Base-by-base conservation (phyloP, 2,888 invertebrate genomes). In the Morpho achilles region DNA sequence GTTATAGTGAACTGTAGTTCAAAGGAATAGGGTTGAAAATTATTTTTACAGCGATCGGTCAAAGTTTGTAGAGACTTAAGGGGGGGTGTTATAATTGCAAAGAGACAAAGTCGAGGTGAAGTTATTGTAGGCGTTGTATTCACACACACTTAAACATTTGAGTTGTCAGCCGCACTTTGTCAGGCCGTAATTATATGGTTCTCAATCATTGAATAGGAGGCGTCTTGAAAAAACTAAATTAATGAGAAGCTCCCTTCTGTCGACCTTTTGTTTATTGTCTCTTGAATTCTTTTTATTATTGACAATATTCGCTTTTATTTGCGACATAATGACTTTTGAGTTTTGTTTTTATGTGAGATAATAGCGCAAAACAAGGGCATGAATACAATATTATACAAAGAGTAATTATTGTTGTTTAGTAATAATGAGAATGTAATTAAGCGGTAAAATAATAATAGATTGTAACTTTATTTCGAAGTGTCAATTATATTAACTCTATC, bases 81-180 rank as follows among this genome's bases (percentile, higher is more conserved):
- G 78, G 83, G 87, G 88, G 87, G 87, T 85, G 87, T 87, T 74
- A 86, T 89, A 88, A 89, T 89, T 87, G 81, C 82, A 78, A 79
- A 76, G 87, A 87, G 86, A 89, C 88, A 89, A 89, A 88, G 87
- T 89, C 81, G 76, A 74, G 73, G 84, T 87, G 85, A 84, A 87
- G 81, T 80, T 65, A 88, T 89, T 88, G 88, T 88, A 76, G 73
- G 79, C 69, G 75, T 78, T 82, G 79, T 84, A 84, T 82, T 82
- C 76, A 84, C 86, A 83, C 83, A 69, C 82, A 75, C 88, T 89
- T 87, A 82, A 87, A 77, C 83, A 80, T 77, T 82, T 71, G 78
- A 89, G 89, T 76, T 73, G 79, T 79, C 80, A 82, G 75, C 79
- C 78, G 72, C 79, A 82, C 82, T 84, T 84, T 85, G 82, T 84